Percentiles rank a stretch among this genome's conserved stretches.
These are phyloP conservation scores for Pammene fasciana DNA, from an alignment of 2,888 invertebrate genomes.

Conservation along the genomic window DNA sequence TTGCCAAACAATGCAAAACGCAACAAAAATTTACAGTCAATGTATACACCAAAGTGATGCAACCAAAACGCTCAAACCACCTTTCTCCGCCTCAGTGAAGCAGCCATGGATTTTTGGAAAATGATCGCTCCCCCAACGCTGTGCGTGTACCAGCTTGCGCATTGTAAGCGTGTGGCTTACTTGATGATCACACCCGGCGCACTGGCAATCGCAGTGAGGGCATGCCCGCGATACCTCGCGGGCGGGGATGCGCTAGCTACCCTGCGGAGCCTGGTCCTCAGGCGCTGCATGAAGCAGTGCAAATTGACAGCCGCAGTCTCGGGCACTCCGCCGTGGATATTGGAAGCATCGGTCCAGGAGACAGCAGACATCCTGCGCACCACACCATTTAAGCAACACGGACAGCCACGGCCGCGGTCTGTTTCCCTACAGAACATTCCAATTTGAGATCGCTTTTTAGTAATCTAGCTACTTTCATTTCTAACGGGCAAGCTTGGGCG, in stretches of 20 bases:
- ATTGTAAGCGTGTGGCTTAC: conserved; percentile 72
- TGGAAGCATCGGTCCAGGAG: conserved; percentile 95
- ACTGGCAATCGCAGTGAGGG: conserved; percentile 77
- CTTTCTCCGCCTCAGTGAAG: not conserved
- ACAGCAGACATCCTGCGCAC: conserved; percentile 91
- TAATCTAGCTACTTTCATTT: conserved; percentile 16
- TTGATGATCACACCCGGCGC: conserved; percentile 80
- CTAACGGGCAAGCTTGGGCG: conserved; percentile 6
- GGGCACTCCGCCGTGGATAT: conserved; percentile 89
- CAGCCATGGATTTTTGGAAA: conserved; percentile 14
- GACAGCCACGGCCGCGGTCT: conserved; percentile 47
- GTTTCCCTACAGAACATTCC: conserved; percentile 42
- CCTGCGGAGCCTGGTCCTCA: conserved; percentile 78
- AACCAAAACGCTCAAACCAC: not conserved
- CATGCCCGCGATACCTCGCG: conserved; percentile 78
- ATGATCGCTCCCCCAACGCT: conserved; percentile 14
- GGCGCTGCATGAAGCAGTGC: conserved; percentile 93
- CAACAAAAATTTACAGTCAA: not conserved
- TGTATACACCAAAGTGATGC: not conserved
- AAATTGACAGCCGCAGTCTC: conserved; percentile 96
- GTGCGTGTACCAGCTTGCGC: conserved; percentile 38
- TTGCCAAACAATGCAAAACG: not conserved
- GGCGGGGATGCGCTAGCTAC: conserved; percentile 84
- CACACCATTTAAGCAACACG: conserved; percentile 78
- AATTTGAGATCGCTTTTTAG: conserved; percentile 34